Evolutionary conservation across 2,797 vertebrate species (phyloP).

Genomic region (Adrianichthys oophorus): DNA sequence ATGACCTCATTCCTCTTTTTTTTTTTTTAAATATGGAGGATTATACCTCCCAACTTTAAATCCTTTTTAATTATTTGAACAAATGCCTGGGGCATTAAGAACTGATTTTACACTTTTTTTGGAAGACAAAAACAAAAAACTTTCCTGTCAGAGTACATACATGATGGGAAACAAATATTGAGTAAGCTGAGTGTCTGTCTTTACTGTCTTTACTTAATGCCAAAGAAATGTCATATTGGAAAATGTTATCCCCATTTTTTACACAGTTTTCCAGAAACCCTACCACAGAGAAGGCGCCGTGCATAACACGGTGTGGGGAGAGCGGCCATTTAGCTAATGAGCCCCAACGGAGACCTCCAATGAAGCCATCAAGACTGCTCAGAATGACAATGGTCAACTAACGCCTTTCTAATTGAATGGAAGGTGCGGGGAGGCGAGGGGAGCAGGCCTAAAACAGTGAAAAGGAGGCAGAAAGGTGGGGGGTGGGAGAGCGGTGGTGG

Average conservation of each 20-base stretch:
- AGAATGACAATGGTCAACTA: conserved; percentile 86
- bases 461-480: conserved; percentile 66
- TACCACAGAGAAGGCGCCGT: conserved; percentile 45
- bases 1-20: conserved; percentile 69
- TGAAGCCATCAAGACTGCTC: conserved; percentile 85
- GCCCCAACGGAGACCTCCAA: conserved; percentile 82
- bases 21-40: conserved; percentile 33
- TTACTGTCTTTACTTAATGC: too few relatives aligned
- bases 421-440: conserved; percentile 74
- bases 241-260: too few relatives aligned
- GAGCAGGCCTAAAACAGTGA: conserved; percentile 70
- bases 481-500: conserved; percentile 18
- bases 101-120: conserved; percentile 33
- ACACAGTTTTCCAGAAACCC: conserved; percentile 11
- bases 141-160: conserved; percentile 38
- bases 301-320: conserved; percentile 63
- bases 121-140: conserved; percentile 19
- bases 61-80: conserved; percentile 46
- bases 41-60: conserved; percentile 52
- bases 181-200: too few relatives aligned
- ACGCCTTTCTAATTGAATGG: conserved; percentile 86
- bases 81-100: conserved; percentile 37
- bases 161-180: background rate
- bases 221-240: background rate
- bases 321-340: conserved; percentile 84